These are phyloP conservation scores for Trachelus stipa DNA, from an alignment of 2,888 invertebrate genomes.

Conservation along the genomic window DNA sequence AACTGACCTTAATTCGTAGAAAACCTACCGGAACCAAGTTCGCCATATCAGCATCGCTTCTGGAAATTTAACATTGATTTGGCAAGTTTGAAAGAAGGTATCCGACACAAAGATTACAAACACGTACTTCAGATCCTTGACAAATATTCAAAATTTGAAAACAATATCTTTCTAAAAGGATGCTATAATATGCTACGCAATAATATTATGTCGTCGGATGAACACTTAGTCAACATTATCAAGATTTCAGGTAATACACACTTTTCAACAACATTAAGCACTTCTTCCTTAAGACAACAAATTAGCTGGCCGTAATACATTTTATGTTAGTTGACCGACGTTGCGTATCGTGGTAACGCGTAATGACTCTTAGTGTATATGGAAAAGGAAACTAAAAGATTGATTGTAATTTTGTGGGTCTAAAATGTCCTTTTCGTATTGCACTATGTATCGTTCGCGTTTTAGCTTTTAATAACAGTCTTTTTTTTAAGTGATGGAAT, in stretches of 20 bases:
- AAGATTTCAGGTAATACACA: conserved; percentile 47
- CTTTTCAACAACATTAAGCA: background rate
- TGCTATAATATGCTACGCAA: conserved; percentile 47
- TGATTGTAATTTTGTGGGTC: background rate
- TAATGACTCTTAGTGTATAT: background rate
- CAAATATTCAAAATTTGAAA: conserved; percentile 19
- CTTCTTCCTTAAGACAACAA: background rate
- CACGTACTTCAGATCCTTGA: conserved; percentile 41
- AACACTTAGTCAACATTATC: conserved; percentile 43
- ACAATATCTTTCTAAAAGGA: conserved; percentile 31
- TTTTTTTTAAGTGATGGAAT: background rate
- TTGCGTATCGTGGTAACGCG: background rate
- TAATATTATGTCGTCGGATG: conserved; percentile 40
- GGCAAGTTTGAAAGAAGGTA: conserved; percentile 36
- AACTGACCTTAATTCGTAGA: conserved; percentile 31
- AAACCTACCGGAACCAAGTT: conserved; percentile 30
- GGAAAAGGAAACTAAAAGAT: background rate
- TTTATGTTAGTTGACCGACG: background rate
- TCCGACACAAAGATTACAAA: conserved; percentile 44
- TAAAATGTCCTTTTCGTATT: background rate
- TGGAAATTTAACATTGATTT: conserved; percentile 45
- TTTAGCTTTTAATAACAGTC: background rate
- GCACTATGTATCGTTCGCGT: background rate
- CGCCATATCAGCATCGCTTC: conserved; percentile 30
- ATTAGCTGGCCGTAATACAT: background rate